Conservation (phyloP, 2,797 vertebrate genomes). For the Phoebastria nigripes region DNA sequence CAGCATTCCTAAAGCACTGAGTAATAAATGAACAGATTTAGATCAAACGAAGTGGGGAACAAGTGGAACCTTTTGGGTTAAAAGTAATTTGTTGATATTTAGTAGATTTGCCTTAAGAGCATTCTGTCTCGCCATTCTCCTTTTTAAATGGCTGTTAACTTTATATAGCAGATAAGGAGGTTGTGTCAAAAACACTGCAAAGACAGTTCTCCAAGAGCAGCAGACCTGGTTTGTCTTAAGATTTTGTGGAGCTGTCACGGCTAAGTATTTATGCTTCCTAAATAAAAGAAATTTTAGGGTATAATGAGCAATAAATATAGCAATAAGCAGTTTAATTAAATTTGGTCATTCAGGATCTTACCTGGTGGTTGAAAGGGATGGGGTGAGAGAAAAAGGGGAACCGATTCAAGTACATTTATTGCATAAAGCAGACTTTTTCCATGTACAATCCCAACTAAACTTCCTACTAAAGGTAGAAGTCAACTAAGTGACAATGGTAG, state of each 20-base stretch:
- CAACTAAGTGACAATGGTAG: neutral
- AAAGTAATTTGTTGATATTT: constrained; percentile 2
- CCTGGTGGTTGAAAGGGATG: neutral
- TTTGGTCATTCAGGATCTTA: neutral
- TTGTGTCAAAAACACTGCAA: constrained; percentile 36
- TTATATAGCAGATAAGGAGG: constrained; percentile 11
- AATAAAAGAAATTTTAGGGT: neutral
- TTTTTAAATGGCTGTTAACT: neutral
- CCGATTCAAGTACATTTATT: neutral
- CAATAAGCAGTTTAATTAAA: constrained; percentile 46
- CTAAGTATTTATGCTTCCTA: constrained; percentile 9
- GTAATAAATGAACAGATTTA: neutral
- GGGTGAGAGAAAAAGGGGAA: neutral
- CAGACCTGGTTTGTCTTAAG: neutral
- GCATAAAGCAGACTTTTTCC: neutral
- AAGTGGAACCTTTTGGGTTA: neutral
- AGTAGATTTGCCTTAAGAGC: constrained; percentile 27
- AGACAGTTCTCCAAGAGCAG: constrained; percentile 36
- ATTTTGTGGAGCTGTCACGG: neutral
- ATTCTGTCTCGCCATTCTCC: constrained; percentile 7
- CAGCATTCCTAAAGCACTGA: constrained; percentile 13
- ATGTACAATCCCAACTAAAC: neutral
- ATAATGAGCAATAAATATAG: constrained; percentile 58
- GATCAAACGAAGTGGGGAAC: neutral
- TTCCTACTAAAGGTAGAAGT: neutral